Percentiles rank a stretch among this genome's conserved stretches.
These are phyloP conservation scores for Mizuhopecten yessoensis DNA, from an alignment of 1,140 invertebrate genomes.

Conservation along the genomic window DNA sequence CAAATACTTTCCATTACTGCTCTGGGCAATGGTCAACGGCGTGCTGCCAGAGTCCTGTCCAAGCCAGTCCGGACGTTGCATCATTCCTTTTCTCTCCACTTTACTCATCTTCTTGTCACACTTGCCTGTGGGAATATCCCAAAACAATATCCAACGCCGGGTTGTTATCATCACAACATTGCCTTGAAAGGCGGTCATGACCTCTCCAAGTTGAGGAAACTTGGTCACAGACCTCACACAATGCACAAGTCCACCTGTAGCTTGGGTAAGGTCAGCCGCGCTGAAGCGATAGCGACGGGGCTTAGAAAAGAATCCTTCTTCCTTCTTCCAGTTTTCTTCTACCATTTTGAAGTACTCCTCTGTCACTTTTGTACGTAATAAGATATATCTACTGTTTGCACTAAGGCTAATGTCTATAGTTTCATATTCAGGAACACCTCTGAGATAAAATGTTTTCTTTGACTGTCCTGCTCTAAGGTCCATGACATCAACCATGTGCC, in stretches of 20 bases:
- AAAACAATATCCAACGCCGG: constrained; percentile 68
- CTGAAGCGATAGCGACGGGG: constrained; percentile 67
- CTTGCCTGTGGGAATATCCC: constrained; percentile 77
- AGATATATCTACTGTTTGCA: constrained; percentile 67
- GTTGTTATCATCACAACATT: constrained; percentile 68
- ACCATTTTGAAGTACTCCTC: constrained; percentile 69
- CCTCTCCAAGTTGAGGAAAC: constrained; percentile 70
- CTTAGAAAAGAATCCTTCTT: constrained; percentile 52
- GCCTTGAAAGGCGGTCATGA: constrained; percentile 61
- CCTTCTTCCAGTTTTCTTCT: constrained; percentile 70
- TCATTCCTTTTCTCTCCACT: constrained; percentile 63
- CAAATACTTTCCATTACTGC: constrained; percentile 52
- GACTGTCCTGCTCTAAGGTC: constrained; percentile 56
- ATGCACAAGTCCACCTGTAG: constrained; percentile 62
- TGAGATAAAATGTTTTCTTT: constrained; percentile 64
- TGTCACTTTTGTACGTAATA: constrained; percentile 60
- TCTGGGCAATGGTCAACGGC: constrained; percentile 49
- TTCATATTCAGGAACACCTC: constrained; percentile 61
- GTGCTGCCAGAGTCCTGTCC: constrained; percentile 60
- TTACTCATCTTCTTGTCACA: constrained; percentile 71
- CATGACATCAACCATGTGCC: constrained; percentile 53
- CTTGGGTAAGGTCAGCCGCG: constrained; percentile 69
- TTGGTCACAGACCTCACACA: constrained; percentile 68
- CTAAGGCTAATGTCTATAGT: constrained; percentile 64
- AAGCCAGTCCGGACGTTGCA: constrained; percentile 68